phyloP scores from a whole-genome alignment of 92 coral and sea anemone species.

The Actinostola sp. region DNA sequence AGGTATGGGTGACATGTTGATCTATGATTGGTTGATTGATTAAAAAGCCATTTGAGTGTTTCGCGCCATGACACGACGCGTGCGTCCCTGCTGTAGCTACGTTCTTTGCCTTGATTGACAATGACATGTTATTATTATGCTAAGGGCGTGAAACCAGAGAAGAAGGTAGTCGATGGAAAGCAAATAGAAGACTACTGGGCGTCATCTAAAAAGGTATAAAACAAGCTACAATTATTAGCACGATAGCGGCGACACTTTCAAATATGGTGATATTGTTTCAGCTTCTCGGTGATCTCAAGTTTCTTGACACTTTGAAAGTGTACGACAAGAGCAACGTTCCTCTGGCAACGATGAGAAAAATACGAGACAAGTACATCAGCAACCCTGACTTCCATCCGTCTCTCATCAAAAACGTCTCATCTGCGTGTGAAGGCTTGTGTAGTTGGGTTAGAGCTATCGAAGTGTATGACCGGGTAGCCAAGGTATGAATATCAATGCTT shows the following conservation, averaged over 20 bases:
- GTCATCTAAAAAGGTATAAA: conserved; percentile 87
- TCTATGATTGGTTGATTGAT: no score
- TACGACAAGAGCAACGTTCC: conserved; percentile 94
- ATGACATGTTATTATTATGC: neutral
- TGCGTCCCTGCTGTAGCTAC: neutral
- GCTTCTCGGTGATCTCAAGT: conserved; percentile 94
- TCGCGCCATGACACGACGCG: no score
- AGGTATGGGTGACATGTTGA: conserved; percentile 53
- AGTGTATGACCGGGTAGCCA: conserved; percentile 96
- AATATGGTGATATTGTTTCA: conserved; percentile 21
- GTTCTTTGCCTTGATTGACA: neutral
- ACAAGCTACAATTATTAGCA: neutral
- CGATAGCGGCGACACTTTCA: no score
- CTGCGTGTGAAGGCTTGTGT: conserved; percentile 97
- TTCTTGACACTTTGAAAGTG: conserved; percentile 87
- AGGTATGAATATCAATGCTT: conserved; percentile 50
- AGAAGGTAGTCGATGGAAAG: conserved; percentile 87
- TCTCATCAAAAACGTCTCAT: conserved; percentile 88
- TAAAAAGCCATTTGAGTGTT: no score
- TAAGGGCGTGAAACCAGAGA: conserved; percentile 91
- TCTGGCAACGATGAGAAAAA: conserved; percentile 75
- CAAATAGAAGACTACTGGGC: conserved; percentile 96
- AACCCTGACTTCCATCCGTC: conserved; percentile 96
- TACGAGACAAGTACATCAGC: conserved; percentile 91
- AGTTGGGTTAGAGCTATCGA: conserved; percentile 99